Base-by-base conservation (phyloP, 2,797 vertebrate genomes). In the Numenius phaeopus region DNA sequence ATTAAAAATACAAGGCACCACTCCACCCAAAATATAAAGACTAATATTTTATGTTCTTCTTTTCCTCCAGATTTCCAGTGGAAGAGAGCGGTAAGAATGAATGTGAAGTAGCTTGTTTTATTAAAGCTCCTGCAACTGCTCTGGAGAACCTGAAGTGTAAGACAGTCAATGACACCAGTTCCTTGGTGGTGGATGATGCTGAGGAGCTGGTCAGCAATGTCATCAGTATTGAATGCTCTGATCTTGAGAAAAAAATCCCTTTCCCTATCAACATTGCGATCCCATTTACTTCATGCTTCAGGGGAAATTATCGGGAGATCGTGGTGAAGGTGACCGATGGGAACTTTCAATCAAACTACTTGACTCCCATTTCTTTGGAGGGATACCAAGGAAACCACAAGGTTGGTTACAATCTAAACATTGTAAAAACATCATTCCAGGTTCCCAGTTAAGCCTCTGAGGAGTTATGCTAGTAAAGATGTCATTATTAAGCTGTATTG, bases 181-280 rank as follows among this genome's bases (percentile, higher is more conserved):
- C 98, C 86, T 96, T 99, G 80, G 97, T 99, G 96, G 98, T 99
- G 95, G 96, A 91, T 20, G 98, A 98, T 84, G 97, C 98, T 20
- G 99, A 99, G 98, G 98, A 99, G 91, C 93, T 99, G 95, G 94
- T 99, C 96, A 99, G 99, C 97, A 98, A 98, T 22, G 98, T 99
- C 64, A 93, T 99, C 94, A 92, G 93, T 89, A 94, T 99, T 39
- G 70, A 96, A 80, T 97, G 95, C 52, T 90, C 72, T 54, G 97
- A 97, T 12, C 26, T 40, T 76, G 54, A 96, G 50, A 95, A 96
- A 50, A 76, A 54, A 73, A 83, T 98, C 57, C 95, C 88, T 77
- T 99, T 99, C 82, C 99, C 99, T 6, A 95, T 99, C 65, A 97
- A 91, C 8, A 82, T 99, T 76, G 96, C 92, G 7, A 97, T 99